These are phyloP conservation scores for Diaperis boleti DNA, from an alignment of 2,888 invertebrate genomes.

Conservation along the genomic window DNA sequence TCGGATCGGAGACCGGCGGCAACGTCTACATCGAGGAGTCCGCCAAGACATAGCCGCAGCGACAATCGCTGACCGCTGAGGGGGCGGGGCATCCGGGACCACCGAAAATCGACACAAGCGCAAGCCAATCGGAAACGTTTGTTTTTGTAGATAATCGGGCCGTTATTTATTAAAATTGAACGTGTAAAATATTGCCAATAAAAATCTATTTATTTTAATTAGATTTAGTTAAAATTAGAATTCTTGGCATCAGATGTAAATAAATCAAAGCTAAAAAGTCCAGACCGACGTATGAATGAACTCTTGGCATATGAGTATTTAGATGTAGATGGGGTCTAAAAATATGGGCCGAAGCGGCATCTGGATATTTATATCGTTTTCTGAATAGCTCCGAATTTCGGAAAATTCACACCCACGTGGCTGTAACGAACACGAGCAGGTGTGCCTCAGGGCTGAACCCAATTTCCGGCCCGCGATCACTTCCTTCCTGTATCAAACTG, in stretches of 20 bases:
- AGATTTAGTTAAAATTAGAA: constrained; percentile 48
- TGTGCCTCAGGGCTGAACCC: constrained; percentile 33
- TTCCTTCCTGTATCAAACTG: constrained; percentile 42
- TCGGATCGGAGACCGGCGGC: constrained; percentile 59
- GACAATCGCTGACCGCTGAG: background rate
- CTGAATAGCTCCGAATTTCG: constrained; percentile 22
- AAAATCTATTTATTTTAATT: constrained; percentile 54
- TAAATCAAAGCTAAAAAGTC: constrained; percentile 50
- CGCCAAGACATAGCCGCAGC: constrained; percentile 23
- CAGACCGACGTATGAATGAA: constrained; percentile 53
- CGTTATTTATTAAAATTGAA: constrained; percentile 51
- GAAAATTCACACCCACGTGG: constrained; percentile 34
- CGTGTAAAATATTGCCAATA: constrained; percentile 55
- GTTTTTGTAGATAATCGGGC: constrained; percentile 48
- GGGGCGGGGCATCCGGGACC: background rate
- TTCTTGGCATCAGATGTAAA: constrained; percentile 52
- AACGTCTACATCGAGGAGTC: constrained; percentile 67
- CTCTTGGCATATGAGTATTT: constrained; percentile 48
- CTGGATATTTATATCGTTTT: constrained; percentile 35
- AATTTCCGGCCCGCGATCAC: constrained; percentile 41
- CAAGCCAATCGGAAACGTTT: constrained; percentile 17
- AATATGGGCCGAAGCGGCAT: constrained; percentile 41
- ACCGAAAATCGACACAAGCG: too few species aligned
- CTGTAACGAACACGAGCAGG: constrained; percentile 32
- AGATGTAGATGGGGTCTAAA: constrained; percentile 45